A percentile compares a stretch with the other conserved stretches of the same genome.
These are phyloP conservation scores for Protaetia brevitarsis DNA, from an alignment of 1,140 invertebrate genomes.

Conservation along the genomic window DNA sequence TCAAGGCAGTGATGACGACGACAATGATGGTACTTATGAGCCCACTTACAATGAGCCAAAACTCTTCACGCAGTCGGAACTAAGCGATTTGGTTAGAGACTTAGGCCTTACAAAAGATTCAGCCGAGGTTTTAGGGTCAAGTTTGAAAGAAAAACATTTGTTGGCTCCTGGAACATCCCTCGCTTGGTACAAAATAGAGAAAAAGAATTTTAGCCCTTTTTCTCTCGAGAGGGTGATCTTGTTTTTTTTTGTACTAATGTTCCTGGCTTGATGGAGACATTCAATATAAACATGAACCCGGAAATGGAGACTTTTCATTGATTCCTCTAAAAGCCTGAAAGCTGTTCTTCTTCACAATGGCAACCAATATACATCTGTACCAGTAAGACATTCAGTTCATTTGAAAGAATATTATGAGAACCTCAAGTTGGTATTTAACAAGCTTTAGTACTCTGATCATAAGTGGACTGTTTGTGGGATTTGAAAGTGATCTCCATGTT, in stretches of 20 bases:
- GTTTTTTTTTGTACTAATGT: neutral
- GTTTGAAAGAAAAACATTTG: neutral
- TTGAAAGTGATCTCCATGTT: conserved; percentile 2
- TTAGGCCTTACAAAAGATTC: neutral
- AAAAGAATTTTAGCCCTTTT: neutral
- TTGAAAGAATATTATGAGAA: neutral
- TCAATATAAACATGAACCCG: neutral
- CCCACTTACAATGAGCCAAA: no score
- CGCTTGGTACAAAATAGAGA: neutral
- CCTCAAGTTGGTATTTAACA: neutral
- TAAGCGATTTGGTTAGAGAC: no score
- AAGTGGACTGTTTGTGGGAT: conserved; percentile 6
- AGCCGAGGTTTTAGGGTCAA: neutral
- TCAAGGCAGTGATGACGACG: neutral
- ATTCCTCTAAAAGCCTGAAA: neutral
- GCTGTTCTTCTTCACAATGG: conserved; percentile 9
- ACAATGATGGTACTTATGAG: neutral
- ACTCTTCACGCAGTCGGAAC: no score
- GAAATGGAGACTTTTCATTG: neutral
- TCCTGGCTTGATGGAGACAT: conserved; percentile 5
- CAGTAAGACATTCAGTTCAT: neutral
- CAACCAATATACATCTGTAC: neutral
- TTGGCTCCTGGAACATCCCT: neutral
- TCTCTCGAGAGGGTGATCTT: conserved; percentile 1
- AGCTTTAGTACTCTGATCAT: neutral